Evolutionary conservation across 2,113 vertebrate genomes (phyloP).

Genomic region (Microcebus tavaratra): DNA sequence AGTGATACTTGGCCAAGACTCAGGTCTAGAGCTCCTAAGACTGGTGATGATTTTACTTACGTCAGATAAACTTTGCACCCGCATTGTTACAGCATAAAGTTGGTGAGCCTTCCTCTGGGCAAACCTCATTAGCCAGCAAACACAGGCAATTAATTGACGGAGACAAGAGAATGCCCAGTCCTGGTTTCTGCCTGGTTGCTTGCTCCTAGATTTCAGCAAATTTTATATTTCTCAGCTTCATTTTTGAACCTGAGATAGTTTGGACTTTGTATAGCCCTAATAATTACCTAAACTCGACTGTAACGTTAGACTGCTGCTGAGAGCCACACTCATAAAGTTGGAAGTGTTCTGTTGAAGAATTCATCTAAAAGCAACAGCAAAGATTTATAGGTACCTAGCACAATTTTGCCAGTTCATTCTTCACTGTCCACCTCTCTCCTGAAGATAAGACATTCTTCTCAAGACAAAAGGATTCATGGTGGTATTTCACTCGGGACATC

Average conservation of each 20-base stretch:
- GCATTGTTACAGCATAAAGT: neutral
- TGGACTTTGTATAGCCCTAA: neutral
- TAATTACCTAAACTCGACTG: neutral
- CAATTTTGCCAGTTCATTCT: neutral
- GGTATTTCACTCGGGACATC: neutral
- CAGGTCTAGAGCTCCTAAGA: neutral
- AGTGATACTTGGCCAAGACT: neutral
- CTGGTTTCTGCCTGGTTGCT: neutral
- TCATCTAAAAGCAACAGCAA: slow-evolving; percentile 39
- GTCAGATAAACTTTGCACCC: neutral
- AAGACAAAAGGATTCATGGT: neutral
- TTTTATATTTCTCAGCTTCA: neutral
- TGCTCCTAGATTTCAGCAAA: neutral
- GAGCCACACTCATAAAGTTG: neutral
- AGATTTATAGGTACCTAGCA: neutral
- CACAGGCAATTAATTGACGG: neutral
- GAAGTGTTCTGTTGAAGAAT: slow-evolving; percentile 32
- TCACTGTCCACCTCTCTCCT: slow-evolving; percentile 21
- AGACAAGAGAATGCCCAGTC: neutral
- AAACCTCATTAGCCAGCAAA: neutral
- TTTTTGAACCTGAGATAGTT: neutral
- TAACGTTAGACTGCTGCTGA: neutral
- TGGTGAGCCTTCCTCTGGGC: neutral
- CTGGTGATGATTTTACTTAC: neutral
- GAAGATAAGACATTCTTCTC: neutral